Base-by-base conservation (phyloP, 2,113 vertebrate genomes). In the Oncorhynchus nerka region DNA sequence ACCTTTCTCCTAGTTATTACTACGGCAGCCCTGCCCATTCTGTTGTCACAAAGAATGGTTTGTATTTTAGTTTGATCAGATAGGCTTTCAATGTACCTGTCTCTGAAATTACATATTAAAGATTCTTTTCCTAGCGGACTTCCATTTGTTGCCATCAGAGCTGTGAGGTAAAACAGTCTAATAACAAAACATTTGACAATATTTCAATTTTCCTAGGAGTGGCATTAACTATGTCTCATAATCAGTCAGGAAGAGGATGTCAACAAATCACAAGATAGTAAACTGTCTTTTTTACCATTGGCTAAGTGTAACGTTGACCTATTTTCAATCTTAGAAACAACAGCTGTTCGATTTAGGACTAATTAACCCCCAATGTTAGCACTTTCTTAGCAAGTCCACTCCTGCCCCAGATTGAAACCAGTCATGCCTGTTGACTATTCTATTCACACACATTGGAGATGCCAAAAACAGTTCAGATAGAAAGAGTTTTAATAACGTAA, bases 31-130 rank as follows among this genome's bases (percentile, higher is more conserved):
- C 16, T 15, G 59, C 61, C 28, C 74, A 34, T 76, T 49, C 16
- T 71, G 32, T 76, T 49, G 28, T 73, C 70, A 26, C 83, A 28
- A 74, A 75, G 81, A 65, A 11, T 68, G 0, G 73, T 75, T 39
- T 81, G 66, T 76, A 80, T 74, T 70, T 73, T 77, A 48, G 2
- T 84, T 15, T 69, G 62, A 79, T n/a, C 30, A 39, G 19, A 34
- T 28, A n/a, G 7, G 20, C 30, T 55, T 15, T 55, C 51, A 62
- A 62, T 72, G 39, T 20, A 59, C 24, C 70, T 30, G 15, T 61
- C 26, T 72, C 51, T 59, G 16, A 84, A 73, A 73, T 72, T 34
- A 73, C 77, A 65, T 20, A 89, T 83, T 91, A 89, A 91, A 91
- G 80, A 24, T 62, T 5, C 12, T 70, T 78, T 64, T 11, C 6